These are phyloP conservation scores for Hyppa rectilinea DNA, from an alignment of 2,888 invertebrate species.

Conservation along the genomic window DNA sequence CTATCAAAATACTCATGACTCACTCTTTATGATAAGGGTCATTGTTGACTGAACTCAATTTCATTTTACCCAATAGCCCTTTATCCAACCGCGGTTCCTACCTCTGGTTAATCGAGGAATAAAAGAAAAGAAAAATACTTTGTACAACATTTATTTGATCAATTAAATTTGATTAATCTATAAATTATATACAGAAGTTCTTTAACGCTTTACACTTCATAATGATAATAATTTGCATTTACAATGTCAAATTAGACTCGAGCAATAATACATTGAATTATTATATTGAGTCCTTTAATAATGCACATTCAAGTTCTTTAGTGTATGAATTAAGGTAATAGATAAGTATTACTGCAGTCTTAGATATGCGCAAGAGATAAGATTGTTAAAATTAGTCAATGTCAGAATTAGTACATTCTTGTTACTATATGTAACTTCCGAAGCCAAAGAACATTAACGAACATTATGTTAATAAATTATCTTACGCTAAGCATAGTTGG, in stretches of 20 bases:
- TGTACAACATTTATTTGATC: slow-evolving; percentile 53
- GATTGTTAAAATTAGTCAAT: slow-evolving; percentile 44
- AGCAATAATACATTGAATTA: slow-evolving; percentile 1
- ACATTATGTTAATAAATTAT: slow-evolving; percentile 54
- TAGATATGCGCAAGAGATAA: slow-evolving; percentile 48
- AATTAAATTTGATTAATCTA: slow-evolving; percentile 45
- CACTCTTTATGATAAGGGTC: no score
- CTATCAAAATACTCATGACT: no score
- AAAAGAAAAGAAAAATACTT: not conserved
- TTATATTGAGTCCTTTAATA: not conserved
- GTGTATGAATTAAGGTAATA: slow-evolving; percentile 34
- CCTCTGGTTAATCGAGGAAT: no score
- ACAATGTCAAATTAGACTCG: slow-evolving; percentile 21
- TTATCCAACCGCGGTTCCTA: not conserved
- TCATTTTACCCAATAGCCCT: not conserved
- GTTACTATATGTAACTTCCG: slow-evolving; percentile 14
- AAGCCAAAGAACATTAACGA: slow-evolving; percentile 32
- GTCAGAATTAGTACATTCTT: slow-evolving; percentile 27
- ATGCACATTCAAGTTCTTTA: slow-evolving; percentile 28
- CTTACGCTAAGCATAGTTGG: slow-evolving; percentile 45
- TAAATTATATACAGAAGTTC: slow-evolving; percentile 35
- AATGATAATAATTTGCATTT: slow-evolving; percentile 35
- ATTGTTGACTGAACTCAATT: no score
- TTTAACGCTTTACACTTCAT: slow-evolving; percentile 8
- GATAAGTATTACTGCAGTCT: slow-evolving; percentile 58